Evolutionary conservation across 1,140 invertebrate species (phyloP).

Genomic region (Drosophila tsacasi): DNA sequence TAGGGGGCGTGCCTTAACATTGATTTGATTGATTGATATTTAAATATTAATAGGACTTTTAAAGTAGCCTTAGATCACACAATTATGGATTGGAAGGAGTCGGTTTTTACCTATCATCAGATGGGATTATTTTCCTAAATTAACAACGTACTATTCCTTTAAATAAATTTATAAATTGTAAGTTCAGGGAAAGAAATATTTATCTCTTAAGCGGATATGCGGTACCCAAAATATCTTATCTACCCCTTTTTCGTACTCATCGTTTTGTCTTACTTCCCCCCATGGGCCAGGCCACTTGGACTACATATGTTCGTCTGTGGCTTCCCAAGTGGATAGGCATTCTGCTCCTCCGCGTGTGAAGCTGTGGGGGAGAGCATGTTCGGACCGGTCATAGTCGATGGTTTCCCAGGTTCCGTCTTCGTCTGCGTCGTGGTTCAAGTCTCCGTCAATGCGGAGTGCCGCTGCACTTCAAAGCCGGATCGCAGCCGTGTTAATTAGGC

Average conservation of each 20-base stretch:
- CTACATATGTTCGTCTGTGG: constrained; percentile 24
- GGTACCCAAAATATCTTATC: neutral
- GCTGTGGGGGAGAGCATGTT: constrained; percentile 37
- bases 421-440: neutral
- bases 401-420: constrained; percentile 31
- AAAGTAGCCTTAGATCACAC: too few relatives aligned
- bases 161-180: neutral
- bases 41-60: too few relatives aligned
- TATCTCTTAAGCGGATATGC: too few relatives aligned
- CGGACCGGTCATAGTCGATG: constrained; percentile 38
- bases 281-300: constrained; percentile 6
- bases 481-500: constrained; percentile 71
- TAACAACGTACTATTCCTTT: neutral
- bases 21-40: too few relatives aligned
- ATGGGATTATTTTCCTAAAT: neutral
- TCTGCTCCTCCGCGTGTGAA: constrained; percentile 29
- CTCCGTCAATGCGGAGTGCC: constrained; percentile 5
- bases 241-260: constrained; percentile 18
- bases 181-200: neutral
- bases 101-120: too few relatives aligned
- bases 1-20: too few relatives aligned
- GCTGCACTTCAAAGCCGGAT: constrained; percentile 65
- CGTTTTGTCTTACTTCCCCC: constrained; percentile 22
- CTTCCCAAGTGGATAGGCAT: neutral
- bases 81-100: too few relatives aligned